These are phyloP conservation scores for Pandemis heparana DNA, from an alignment of 2,888 invertebrate genomes.

Conservation along the genomic window DNA sequence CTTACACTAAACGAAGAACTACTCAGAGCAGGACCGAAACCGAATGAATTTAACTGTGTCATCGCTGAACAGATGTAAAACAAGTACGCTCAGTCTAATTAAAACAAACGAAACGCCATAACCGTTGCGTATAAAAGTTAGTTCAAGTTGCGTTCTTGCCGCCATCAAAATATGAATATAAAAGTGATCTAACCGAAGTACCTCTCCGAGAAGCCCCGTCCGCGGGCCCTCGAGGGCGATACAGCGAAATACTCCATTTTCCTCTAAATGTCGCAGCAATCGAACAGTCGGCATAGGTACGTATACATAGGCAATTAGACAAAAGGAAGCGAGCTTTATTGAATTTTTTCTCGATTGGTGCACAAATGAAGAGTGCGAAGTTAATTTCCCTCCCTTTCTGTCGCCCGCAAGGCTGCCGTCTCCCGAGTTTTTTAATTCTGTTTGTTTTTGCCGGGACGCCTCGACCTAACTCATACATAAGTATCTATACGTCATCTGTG, in stretches of 20 bases:
- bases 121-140: conserved; percentile 6
- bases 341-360: conserved; percentile 83
- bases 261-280: conserved; percentile 63
- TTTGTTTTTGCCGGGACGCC: conserved; percentile 58
- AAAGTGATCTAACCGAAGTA: conserved; percentile 24
- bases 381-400: conserved; percentile 73
- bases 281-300: conserved; percentile 68
- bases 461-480: conserved; percentile 25
- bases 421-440: conserved; percentile 69
- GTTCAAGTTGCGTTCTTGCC: conserved; percentile 1
- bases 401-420: conserved; percentile 63
- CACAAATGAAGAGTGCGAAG: conserved; percentile 80
- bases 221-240: conserved; percentile 48
- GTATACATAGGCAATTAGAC: conserved; percentile 81
- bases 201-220: conserved; percentile 31
- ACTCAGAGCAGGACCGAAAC: neutral
- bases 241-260: conserved; percentile 57
- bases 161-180: neutral
- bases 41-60: neutral
- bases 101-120: conserved; percentile 6
- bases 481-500: conserved; percentile 40
- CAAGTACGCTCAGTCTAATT: neutral
- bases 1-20: neutral
- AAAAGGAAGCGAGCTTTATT: conserved; percentile 82
- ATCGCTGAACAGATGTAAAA: neutral